Conservation (phyloP, 2,888 invertebrate genomes). For the Acanthosepion esculentum region DNA sequence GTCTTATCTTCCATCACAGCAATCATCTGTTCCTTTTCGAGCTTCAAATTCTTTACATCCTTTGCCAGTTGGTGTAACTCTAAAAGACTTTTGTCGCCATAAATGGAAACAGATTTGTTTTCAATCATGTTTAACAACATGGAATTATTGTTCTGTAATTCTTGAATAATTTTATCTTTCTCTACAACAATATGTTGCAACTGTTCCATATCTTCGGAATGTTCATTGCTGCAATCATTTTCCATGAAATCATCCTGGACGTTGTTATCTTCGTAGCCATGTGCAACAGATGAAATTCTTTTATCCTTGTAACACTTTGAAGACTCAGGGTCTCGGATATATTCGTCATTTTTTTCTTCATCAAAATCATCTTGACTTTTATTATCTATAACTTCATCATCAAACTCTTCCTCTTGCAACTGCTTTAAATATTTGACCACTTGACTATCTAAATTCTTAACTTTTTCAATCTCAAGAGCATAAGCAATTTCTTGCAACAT, state of each 20-base stretch:
- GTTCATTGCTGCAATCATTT: not conserved
- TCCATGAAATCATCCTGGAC: not conserved
- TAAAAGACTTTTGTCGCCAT: conserved; percentile 62
- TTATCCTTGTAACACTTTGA: conserved; percentile 25
- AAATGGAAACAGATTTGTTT: conserved; percentile 59
- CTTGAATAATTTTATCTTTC: conserved; percentile 69
- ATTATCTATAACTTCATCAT: not conserved
- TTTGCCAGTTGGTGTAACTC: conserved; percentile 68
- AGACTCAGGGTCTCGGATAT: conserved; percentile 25
- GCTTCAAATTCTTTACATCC: conserved; percentile 65
- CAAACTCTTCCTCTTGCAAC: not conserved
- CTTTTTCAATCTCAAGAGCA: not conserved
- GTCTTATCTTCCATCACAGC: conserved; percentile 75
- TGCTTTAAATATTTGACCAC: not conserved
- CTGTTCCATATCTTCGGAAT: conserved; percentile 59
- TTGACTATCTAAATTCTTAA: not conserved
- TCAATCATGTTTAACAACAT: conserved; percentile 70
- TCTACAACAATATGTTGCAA: conserved; percentile 62
- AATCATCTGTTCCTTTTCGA: conserved; percentile 74
- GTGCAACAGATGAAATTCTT: not conserved
- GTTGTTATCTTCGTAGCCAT: not conserved
- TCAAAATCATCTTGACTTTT: not conserved
- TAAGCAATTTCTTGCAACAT: not conserved
- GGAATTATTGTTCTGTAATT: conserved; percentile 69
- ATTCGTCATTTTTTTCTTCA: not conserved